phyloP scores from a whole-genome alignment of 53 echinoderm and acorn worm genomes.

The Mesocentrotus franciscanus region DNA sequence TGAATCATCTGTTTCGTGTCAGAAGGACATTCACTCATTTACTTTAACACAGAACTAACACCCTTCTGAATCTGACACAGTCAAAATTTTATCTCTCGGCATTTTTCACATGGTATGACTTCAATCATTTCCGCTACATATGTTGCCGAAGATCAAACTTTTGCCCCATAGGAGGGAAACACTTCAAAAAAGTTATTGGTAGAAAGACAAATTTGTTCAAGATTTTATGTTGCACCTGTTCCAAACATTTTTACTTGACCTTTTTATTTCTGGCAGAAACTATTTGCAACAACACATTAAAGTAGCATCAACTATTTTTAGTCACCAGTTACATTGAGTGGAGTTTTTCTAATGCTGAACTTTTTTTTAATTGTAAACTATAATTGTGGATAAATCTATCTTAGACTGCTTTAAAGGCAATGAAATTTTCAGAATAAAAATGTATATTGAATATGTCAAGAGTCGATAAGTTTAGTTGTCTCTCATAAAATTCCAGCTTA shows the following conservation, averaged over 20 bases:
- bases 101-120: not conserved
- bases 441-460: too few relatives aligned
- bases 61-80: not conserved
- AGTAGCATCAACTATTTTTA: not conserved
- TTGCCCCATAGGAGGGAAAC: not conserved
- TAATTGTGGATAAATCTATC: too few relatives aligned
- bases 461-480: too few relatives aligned
- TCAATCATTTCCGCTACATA: constrained; percentile 6
- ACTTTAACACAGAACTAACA: too few relatives aligned
- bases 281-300: not conserved
- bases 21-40: too few relatives aligned
- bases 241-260: not conserved
- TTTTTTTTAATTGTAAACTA: too few relatives aligned
- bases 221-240: constrained; percentile 25
- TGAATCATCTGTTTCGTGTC: too few relatives aligned
- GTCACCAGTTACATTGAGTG: not conserved
- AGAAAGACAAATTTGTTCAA: constrained; percentile 45
- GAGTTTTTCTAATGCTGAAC: too few relatives aligned
- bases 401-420: too few relatives aligned
- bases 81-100: not conserved
- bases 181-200: not conserved
- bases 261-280: not conserved
- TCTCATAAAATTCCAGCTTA: too few relatives aligned
- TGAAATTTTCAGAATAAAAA: too few relatives aligned
- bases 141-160: not conserved